These are phyloP conservation scores for Cyphomyrus plagiostoma DNA, from an alignment of 2,113 vertebrate genomes.

Conservation along the genomic window DNA sequence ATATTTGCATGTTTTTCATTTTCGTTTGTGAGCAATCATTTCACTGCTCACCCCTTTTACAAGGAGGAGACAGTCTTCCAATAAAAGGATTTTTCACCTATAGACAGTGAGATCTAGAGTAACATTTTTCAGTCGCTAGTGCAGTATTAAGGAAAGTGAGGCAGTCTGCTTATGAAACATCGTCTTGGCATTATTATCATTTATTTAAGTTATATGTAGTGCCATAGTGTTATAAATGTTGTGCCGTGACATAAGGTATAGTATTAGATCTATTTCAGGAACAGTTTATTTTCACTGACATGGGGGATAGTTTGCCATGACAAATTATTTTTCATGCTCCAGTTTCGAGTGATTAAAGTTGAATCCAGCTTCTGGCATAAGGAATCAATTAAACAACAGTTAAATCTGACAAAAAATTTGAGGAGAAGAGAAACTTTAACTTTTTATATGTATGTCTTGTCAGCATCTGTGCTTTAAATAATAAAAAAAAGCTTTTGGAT, in stretches of 20 bases:
- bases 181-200: conserved; percentile 38
- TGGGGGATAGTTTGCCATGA: conserved; percentile 61
- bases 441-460: conserved; percentile 51
- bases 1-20: neutral
- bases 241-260: conserved; percentile 55
- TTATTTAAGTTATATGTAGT: conserved; percentile 45
- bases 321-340: conserved; percentile 65
- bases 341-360: conserved; percentile 64
- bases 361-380: conserved; percentile 68
- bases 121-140: conserved; percentile 3
- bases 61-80: neutral
- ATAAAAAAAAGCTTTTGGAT: conserved; percentile 53
- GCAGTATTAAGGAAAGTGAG: neutral
- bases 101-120: neutral
- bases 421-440: conserved; percentile 62
- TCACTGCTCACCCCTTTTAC: neutral
- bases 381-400: conserved; percentile 76
- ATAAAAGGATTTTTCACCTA: conserved; percentile 8
- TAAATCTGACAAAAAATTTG: conserved; percentile 74
- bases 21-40: neutral
- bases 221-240: conserved; percentile 50
- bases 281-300: conserved; percentile 43
- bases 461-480: conserved; percentile 69
- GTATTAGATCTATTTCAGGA: conserved; percentile 33
- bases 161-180: conserved; percentile 3